Evolutionary conservation across 2,888 invertebrate genomes (phyloP).

Genomic region (Cremastobaeus sp.): DNA sequence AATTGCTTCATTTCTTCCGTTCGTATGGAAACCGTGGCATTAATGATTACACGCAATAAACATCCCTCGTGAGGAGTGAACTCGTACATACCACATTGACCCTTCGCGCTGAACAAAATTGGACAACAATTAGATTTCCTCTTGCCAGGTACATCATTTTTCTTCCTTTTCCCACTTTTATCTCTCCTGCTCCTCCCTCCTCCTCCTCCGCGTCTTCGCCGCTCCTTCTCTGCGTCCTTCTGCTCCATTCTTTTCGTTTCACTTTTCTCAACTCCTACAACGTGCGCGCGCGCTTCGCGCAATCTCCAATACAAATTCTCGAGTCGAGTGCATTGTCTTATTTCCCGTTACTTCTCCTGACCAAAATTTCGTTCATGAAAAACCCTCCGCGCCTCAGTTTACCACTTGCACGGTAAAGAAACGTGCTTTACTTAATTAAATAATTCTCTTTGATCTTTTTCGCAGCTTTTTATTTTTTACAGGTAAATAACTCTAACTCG

Average conservation of each 20-base stretch:
- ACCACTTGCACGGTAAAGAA: constrained; percentile 12
- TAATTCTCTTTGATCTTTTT: constrained; percentile 9
- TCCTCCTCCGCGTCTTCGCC: constrained; percentile 1
- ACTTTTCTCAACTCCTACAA: constrained; percentile 29
- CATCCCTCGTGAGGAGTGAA: constrained; percentile 53
- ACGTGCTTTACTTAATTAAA: constrained; percentile 26
- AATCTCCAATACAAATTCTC: constrained; percentile 42
- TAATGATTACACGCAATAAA: constrained; percentile 60
- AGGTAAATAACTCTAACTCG: too few species aligned
- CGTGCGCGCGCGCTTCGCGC: constrained; percentile 40
- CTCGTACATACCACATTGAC: constrained; percentile 59
- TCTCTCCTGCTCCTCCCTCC: constrained; percentile 24
- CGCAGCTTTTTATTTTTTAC: too few species aligned
- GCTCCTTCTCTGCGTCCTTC: constrained; percentile 1
- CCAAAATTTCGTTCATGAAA: constrained; percentile 50
- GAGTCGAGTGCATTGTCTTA: constrained; percentile 48
- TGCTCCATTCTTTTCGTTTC: constrained; percentile 17
- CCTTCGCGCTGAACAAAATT: constrained; percentile 61
- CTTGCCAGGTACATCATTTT: constrained; percentile 54
- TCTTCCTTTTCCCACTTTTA: constrained; percentile 47
- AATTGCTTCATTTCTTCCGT: constrained; percentile 53
- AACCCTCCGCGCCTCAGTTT: constrained; percentile 32
- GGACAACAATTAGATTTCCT: constrained; percentile 68
- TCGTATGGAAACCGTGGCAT: constrained; percentile 44
- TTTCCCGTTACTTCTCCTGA: constrained; percentile 35